Evolutionary conservation across 2,113 vertebrate genomes (phyloP), one percentile per base, ranked within the genome.

Genomic region (Silurus asotus): DNA sequence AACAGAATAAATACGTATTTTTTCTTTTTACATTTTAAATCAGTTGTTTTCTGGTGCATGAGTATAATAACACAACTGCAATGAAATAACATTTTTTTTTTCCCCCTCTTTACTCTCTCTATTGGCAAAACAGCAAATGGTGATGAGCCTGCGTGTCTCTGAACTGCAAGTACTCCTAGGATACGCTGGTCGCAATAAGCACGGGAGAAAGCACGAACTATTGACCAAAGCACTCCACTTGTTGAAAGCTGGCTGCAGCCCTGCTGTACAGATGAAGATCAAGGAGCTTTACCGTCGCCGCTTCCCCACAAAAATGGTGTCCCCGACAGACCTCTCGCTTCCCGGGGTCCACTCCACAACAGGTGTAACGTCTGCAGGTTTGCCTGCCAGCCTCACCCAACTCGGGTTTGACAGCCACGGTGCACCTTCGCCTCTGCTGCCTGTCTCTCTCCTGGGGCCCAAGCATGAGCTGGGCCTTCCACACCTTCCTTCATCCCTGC

Each of bases 91-190:
- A 61, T 1, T 64, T 45, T 75, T 45, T 37, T 23, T 84, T 70
- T 61, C 14, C 64, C 76, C 87, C 7, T 23, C 91, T 87, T 53
- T 25, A 81, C 13, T 91, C 87, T 87, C 84, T 8, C 8, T 88
- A 89, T 91, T 90, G 64, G 53, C 58, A 77, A 56, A 55, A 90
- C 95, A 99, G 98, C 98, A 99, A 99, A 99, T 99, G 98, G 97
- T 99, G 93, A 99, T 99, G 97, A 99, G 98, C 96, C 97, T 99
- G 94, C 94, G 98, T 94, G 98, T 99, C 89, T 99, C 98, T 92
- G 98, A 99, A 93, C 96, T 99, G 90, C 98, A 99, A 94, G 98
- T 99, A 90, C 96, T 99, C 90, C 94, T 99, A 95, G 98, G 98
- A 84, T 99, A 99, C 94, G 98, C 98, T 20, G 98, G 98, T 79